A percentile compares a stretch with the other conserved stretches of the same genome.
Evolutionary conservation across 2,113 vertebrate species (phyloP).

Genomic region (Sinocyclocheilus rhinocerous): DNA sequence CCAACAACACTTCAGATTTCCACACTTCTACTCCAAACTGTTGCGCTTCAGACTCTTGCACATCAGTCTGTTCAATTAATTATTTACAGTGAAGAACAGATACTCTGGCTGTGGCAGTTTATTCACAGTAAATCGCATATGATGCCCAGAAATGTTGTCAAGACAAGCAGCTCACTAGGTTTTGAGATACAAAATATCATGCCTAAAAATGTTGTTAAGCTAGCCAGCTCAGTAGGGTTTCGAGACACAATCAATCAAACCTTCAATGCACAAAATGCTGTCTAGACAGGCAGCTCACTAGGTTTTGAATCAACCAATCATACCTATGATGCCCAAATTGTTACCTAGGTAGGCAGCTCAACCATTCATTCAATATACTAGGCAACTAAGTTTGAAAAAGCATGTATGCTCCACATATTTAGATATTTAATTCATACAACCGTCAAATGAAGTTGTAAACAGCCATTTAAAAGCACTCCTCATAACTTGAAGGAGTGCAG

Average conservation of each 20-base stretch:
- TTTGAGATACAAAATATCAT: neutral
- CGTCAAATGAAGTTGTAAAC: neutral
- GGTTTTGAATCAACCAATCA: neutral
- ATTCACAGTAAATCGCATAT: neutral
- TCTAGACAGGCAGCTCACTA: neutral
- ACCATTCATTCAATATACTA: neutral
- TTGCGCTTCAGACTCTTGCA: neutral
- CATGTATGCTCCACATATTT: neutral
- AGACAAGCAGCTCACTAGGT: neutral
- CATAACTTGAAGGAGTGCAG: neutral
- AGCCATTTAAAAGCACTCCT: too few species aligned
- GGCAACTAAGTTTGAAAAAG: neutral
- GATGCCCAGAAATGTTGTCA: neutral
- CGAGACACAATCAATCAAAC: neutral
- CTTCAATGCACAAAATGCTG: neutral
- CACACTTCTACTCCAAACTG: constrained; percentile 1
- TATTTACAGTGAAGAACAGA: neutral
- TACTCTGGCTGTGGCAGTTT: neutral
- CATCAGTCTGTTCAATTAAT: constrained; percentile 5
- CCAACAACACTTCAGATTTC: neutral
- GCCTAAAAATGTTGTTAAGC: neutral
- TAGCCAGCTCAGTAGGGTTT: neutral
- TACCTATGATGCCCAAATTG: neutral
- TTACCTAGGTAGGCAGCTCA: neutral
- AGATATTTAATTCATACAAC: neutral